Evolutionary conservation across 2,797 vertebrate species (phyloP), one percentile per base, ranked within the genome.

Genomic region (Schizothorax lantsangensis): DNA sequence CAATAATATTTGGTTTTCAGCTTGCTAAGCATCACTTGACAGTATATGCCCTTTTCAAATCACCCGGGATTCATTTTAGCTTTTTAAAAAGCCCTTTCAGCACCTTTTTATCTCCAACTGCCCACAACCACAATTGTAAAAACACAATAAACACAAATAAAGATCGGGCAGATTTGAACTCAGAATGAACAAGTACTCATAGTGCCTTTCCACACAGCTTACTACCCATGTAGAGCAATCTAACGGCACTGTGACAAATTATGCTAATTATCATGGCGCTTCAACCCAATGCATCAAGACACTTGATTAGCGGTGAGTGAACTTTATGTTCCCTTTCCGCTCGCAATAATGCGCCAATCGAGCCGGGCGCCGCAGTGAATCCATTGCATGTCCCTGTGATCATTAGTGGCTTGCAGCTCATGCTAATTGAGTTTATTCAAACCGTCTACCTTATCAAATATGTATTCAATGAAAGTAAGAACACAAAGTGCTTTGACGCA

Each of bases 211-310:
- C 47, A 75, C 45, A 75, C n/a, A 19, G 47, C 26, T 26, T 62
- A 26, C 49, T 26, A 57, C 43, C 69, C 33, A 30, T 82, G 59
- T 30, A 6, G 6, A 59, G 14, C 75, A 79, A 71, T 86, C 71
- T 66, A 62, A 26, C 8, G 0, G 12, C 54, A 72, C 68, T 15
- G 17, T 49, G 79, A 68, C 64, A 88, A 81, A 75, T 80, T 85
- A 86, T 90, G 64, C 73, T 86, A 84, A 89, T 88, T 59, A 45
- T 66, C 73, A 47, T 66, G 36, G 49, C 45, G 81, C 82, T 88
- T 89, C 77, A 88, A 45, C 54, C 64, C 72, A 79, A 84, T 81
- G 83, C 86, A 86, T 84, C 62, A 80, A 17, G 84, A 43, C 49
- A 85, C 73, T 79, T 66, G 73, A 86, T 88, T 89, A 79, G 52